phyloP scores from a whole-genome alignment of 2,888 invertebrate genomes.

The Plusia festucae region DNA sequence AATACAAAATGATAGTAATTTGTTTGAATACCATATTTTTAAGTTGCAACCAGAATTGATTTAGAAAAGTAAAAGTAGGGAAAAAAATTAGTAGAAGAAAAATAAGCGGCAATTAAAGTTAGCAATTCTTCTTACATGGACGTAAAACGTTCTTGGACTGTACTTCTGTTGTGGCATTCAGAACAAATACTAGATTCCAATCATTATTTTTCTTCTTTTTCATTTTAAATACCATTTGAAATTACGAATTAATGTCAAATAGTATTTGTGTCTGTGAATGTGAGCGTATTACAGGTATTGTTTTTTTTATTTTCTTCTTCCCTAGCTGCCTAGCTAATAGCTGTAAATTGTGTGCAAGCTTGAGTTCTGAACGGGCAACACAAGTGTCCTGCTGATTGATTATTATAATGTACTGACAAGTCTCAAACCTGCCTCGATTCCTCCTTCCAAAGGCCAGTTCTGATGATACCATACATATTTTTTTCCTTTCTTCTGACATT shows the following conservation, averaged over 20 bases:
- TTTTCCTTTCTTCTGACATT: background rate
- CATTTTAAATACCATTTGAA: background rate
- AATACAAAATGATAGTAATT: background rate
- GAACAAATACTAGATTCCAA: background rate
- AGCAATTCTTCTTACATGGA: background rate
- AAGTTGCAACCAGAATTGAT: constrained; percentile 4
- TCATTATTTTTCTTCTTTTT: no score
- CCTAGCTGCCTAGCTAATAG: constrained; percentile 4
- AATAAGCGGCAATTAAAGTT: background rate
- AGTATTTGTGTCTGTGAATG: background rate
- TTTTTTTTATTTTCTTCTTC: background rate
- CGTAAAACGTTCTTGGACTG: background rate
- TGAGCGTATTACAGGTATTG: background rate
- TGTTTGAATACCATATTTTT: background rate
- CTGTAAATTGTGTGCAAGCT: background rate
- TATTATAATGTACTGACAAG: background rate
- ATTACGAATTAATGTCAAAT: no score
- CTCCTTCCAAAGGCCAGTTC: background rate
- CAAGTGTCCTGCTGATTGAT: constrained; percentile 2
- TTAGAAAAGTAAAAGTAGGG: no score
- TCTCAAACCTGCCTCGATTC: background rate
- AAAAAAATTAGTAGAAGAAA: no score
- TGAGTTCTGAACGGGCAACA: background rate
- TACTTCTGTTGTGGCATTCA: background rate
- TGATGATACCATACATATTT: background rate